Evolutionary conservation across 2,113 vertebrate species (phyloP), one percentile per base, ranked within the genome.

Genomic region (Hoplias malabaricus): DNA sequence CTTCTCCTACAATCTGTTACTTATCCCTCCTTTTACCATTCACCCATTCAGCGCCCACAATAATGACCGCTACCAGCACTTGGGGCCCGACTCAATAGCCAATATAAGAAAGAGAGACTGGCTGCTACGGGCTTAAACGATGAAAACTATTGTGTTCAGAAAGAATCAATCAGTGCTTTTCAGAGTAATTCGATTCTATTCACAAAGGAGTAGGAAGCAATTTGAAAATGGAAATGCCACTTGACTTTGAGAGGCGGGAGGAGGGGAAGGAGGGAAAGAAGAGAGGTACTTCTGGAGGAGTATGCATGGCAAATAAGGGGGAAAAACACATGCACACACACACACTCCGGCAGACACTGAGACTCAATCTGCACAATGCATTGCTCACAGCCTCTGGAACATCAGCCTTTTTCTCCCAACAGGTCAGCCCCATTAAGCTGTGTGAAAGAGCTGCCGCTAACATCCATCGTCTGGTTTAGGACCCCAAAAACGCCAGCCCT

Each of bases 151-250:
- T 90, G 90, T 91, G 90, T 89, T 91, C 85, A 84, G 78, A 89
- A 89, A 89, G 88, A 91, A 91, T 92, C 90, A 91, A 92, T 92
- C 90, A 88, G 85, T 86, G 87, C 89, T 87, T 90, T 89, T 90
- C 88, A 89, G 85, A 88, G 90, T 89, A 89, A 91, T 91, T 90
- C 82, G 83, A 88, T 91, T 91, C 87, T 86, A 90, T 90, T 90
- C 90, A 92, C 90, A 91, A 91, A 91, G 88, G 88, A 84, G 76
- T 70, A 79, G 89, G 88, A 90, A 90, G 88, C 90, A 90, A 89
- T 90, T 90, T 91, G 83, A 90, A 92, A 91, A 91, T 91, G 89
- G 89, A 92, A 91, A 91, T 90, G 87, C 87, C 86, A 89, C 89
- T 92, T 90, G 87, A 90, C 87, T 91, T 88, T 77, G 82, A 87